phyloP scores from a whole-genome alignment of 2,797 vertebrate species.

The Lindbergichthys nudifrons region DNA sequence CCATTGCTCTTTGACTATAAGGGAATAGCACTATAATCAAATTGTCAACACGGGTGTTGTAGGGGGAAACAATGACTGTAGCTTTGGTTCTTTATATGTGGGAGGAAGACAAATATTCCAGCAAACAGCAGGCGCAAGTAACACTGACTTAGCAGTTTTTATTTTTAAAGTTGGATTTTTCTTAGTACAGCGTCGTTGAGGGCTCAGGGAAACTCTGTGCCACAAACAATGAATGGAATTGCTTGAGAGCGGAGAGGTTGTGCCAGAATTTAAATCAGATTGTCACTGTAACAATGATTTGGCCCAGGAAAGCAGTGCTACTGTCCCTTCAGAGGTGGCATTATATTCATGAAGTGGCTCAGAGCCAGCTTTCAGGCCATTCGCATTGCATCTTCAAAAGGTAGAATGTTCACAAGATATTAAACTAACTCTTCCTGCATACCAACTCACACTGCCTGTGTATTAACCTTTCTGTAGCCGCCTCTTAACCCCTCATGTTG shows the following conservation, averaged over 20 bases:
- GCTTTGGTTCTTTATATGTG: conserved; percentile 15
- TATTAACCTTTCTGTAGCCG: conserved; percentile 18
- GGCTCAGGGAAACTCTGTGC: not conserved
- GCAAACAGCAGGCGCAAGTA: not conserved
- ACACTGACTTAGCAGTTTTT: not conserved
- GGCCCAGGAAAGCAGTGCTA: conserved; percentile 7
- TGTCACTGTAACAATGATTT: conserved; percentile 43
- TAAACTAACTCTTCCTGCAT: conserved; percentile 17
- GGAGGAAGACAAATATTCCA: conserved; percentile 16
- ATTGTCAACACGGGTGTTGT: conserved; percentile 7
- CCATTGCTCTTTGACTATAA: conserved; percentile 1
- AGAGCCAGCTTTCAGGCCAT: conserved; percentile 16
- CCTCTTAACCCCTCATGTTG: not conserved
- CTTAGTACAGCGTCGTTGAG: conserved; percentile 1
- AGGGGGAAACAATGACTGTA: conserved; percentile 14
- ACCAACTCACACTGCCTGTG: not conserved
- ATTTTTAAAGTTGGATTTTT: conserved; percentile 7
- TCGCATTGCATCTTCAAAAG: conserved; percentile 16
- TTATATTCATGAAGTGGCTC: conserved; percentile 47
- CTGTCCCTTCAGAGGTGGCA: conserved; percentile 26
- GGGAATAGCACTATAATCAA: not conserved
- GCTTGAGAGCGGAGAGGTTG: not conserved
- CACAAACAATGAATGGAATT: conserved; percentile 4
- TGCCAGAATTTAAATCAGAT: conserved; percentile 48
- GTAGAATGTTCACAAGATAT: conserved; percentile 47